These are phyloP conservation scores for Heliconius erato DNA, from an alignment of 2,888 invertebrate species.

Conservation along the genomic window DNA sequence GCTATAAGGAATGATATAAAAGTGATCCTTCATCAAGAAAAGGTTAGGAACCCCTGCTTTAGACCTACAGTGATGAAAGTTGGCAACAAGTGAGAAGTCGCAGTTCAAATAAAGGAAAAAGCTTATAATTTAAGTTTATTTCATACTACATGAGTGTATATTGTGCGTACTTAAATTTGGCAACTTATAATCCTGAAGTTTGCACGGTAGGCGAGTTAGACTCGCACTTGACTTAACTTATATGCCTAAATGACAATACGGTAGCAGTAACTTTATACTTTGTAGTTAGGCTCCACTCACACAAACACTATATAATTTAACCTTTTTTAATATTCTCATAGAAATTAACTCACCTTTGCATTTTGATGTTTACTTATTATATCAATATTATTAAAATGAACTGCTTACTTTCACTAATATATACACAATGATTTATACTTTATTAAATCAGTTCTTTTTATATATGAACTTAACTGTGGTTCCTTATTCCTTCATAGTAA, in stretches of 20 bases:
- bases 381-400: background rate
- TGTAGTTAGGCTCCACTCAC: background rate
- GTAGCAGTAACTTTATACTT: background rate
- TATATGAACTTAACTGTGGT: background rate
- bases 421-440: background rate
- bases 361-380: background rate
- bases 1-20: too few species aligned
- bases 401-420: background rate
- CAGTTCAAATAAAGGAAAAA: too few species aligned
- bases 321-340: background rate
- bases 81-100: too few species aligned
- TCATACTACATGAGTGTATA: too few species aligned
- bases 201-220: too few species aligned
- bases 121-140: too few species aligned
- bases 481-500: background rate
- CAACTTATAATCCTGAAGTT: too few species aligned
- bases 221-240: background rate
- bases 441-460: background rate
- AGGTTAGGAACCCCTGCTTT: too few species aligned
- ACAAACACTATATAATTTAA: slow-evolving; percentile 35
- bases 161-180: too few species aligned
- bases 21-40: too few species aligned
- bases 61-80: too few species aligned
- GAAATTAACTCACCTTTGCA: slow-evolving; percentile 13
- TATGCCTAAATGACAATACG: background rate